Percentiles rank a stretch among this genome's conserved stretches.
phyloP scores from a whole-genome alignment of 2,797 vertebrate genomes.

The Sebastes oblongus region DNA sequence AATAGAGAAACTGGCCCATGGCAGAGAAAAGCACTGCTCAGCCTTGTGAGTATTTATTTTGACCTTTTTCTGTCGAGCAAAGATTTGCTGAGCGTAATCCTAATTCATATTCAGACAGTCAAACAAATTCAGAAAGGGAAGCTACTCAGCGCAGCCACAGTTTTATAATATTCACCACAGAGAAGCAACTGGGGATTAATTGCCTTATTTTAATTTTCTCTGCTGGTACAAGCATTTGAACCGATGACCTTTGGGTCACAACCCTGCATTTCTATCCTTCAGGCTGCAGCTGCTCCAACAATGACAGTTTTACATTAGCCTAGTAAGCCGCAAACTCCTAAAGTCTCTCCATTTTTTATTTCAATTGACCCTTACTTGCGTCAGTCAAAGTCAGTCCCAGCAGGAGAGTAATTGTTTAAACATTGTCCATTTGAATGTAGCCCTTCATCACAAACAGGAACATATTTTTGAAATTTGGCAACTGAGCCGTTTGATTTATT shows the following conservation, averaged over 20 bases:
- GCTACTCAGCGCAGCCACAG: background rate
- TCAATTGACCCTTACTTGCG: constrained; percentile 2
- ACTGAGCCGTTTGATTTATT: background rate
- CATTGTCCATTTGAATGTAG: background rate
- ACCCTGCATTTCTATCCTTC: background rate
- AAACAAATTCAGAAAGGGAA: constrained; percentile 5
- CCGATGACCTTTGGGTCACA: background rate
- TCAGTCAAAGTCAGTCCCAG: constrained; percentile 1
- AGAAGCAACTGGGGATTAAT: constrained; percentile 5
- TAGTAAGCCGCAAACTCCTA: background rate
- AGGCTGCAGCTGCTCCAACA: background rate
- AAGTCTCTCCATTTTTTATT: background rate
- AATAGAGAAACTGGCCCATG: background rate
- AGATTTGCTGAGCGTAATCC: background rate
- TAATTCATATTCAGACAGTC: constrained; percentile 6
- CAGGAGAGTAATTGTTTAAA: constrained; percentile 2
- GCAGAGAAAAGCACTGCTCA: background rate
- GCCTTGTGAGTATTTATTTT: constrained; percentile 6
- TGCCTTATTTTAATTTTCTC: background rate
- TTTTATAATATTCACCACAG: constrained; percentile 2
- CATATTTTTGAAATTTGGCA: background rate
- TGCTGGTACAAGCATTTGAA: background rate
- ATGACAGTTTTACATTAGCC: background rate
- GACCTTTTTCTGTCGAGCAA: background rate
- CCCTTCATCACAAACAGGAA: background rate